Conservation (phyloP, 1,140 invertebrate genomes). For the Parapsyche elsis region DNA sequence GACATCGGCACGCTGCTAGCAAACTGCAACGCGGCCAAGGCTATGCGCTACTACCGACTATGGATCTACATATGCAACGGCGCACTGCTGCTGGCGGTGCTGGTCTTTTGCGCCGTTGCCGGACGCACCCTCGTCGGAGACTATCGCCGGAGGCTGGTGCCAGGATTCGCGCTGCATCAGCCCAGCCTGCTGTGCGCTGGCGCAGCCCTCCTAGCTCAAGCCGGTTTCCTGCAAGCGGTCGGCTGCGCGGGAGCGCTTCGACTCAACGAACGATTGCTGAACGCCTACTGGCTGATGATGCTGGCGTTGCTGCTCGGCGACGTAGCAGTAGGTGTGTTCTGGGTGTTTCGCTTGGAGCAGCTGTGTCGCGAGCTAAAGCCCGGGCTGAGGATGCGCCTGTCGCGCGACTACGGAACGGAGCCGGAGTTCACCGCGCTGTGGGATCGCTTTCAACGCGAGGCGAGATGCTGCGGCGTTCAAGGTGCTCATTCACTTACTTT, state of each 20-base stretch:
- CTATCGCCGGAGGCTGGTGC: slow-evolving; percentile 75
- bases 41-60: slow-evolving; percentile 74
- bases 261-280: slow-evolving; percentile 82
- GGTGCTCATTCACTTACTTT: too few species aligned
- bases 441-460: slow-evolving; percentile 82
- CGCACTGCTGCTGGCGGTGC: slow-evolving; percentile 82
- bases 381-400: slow-evolving; percentile 69
- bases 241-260: slow-evolving; percentile 84
- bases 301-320: slow-evolving; percentile 84
- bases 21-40: slow-evolving; percentile 55
- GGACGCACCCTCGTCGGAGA: slow-evolving; percentile 77
- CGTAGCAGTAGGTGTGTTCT: slow-evolving; percentile 85
- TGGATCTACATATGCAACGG: slow-evolving; percentile 94
- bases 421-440: slow-evolving; percentile 80
- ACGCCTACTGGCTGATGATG: slow-evolving; percentile 86
- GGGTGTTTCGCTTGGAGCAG: slow-evolving; percentile 84
- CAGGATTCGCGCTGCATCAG: slow-evolving; percentile 78
- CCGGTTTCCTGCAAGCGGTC: slow-evolving; percentile 76
- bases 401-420: slow-evolving; percentile 78
- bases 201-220: slow-evolving; percentile 78
- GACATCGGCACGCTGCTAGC: slow-evolving; percentile 51
- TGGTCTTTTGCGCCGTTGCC: slow-evolving; percentile 83
- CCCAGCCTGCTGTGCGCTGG: slow-evolving; percentile 88
- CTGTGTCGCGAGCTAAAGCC: slow-evolving; percentile 78
- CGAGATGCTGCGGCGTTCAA: slow-evolving; percentile 82